phyloP scores from a whole-genome alignment of 2,113 vertebrate species.

The Caretta caretta region DNA sequence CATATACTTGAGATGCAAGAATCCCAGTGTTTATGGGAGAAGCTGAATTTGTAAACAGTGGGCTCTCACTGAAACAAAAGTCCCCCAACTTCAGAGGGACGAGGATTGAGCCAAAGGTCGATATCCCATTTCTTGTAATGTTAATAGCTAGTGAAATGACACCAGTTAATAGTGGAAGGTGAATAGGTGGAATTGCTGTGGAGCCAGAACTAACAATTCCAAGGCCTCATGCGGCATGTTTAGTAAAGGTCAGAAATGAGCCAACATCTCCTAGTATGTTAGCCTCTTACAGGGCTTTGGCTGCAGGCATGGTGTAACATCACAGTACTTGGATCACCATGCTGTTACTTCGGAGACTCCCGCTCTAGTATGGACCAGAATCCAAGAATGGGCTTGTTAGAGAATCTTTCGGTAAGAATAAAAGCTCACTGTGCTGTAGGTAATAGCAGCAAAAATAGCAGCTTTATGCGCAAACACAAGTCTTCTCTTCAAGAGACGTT shows the following conservation, averaged over 20 bases:
- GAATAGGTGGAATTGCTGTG: background rate
- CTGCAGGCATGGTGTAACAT: fast-evolving
- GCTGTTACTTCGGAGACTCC: background rate
- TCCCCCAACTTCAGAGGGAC: constrained; percentile 33
- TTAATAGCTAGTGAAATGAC: constrained; percentile 16
- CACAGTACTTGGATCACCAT: background rate
- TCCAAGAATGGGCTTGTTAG: background rate
- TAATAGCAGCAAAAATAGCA: background rate
- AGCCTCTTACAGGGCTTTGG: background rate
- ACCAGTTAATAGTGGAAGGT: background rate
- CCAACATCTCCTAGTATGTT: background rate
- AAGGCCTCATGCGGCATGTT: background rate
- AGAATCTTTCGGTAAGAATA: background rate
- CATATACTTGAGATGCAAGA: constrained; percentile 5
- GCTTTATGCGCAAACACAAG: background rate
- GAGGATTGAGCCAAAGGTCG: background rate
- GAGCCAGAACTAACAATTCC: background rate
- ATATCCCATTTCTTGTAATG: background rate
- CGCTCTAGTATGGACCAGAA: background rate
- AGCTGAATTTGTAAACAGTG: background rate
- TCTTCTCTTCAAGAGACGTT: background rate
- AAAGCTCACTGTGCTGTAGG: background rate
- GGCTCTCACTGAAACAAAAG: background rate
- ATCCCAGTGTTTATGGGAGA: background rate
- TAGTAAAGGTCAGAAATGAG: background rate